A percentile compares a stretch with the other conserved stretches of the same genome.
Evolutionary conservation across 2,888 invertebrate species (phyloP).

Genomic region (Pycnomerus fuliginosus): DNA sequence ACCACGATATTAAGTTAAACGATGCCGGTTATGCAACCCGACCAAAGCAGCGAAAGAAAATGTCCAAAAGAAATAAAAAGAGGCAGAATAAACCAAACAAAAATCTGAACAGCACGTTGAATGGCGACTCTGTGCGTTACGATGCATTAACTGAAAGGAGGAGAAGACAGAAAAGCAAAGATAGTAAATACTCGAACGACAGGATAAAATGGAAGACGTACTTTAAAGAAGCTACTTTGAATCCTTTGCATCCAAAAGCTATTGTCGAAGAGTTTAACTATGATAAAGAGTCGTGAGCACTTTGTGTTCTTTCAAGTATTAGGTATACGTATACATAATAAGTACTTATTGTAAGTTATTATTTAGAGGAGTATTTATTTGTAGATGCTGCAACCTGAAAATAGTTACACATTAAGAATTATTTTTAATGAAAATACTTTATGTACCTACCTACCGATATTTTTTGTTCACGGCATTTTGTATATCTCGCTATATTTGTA

Average conservation of each 20-base stretch:
- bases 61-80: conserved; percentile 51
- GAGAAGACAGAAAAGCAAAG: conserved; percentile 9
- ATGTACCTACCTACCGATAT: no score
- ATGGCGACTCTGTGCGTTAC: conserved; percentile 47
- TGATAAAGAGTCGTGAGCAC: no score
- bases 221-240: conserved; percentile 56
- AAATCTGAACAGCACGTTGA: conserved; percentile 4
- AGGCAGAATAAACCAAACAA: conserved; percentile 49
- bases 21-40: conserved; percentile 29
- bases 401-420: no score
- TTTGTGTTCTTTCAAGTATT: no score
- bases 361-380: no score
- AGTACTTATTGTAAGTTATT: no score
- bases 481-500: no score
- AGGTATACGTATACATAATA: no score
- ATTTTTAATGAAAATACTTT: no score
- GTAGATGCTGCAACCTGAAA: no score
- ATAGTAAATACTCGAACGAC: no score
- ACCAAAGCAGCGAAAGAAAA: conserved; percentile 45
- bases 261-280: conserved; percentile 56
- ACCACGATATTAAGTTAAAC: conserved; percentile 23
- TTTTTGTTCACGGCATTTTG: no score
- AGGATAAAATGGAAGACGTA: conserved; percentile 60
- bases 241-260: conserved; percentile 60
- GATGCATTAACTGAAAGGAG: conserved; percentile 13